phyloP scores from a whole-genome alignment of 2,113 vertebrate genomes.

The Dipodomys merriami region DNA sequence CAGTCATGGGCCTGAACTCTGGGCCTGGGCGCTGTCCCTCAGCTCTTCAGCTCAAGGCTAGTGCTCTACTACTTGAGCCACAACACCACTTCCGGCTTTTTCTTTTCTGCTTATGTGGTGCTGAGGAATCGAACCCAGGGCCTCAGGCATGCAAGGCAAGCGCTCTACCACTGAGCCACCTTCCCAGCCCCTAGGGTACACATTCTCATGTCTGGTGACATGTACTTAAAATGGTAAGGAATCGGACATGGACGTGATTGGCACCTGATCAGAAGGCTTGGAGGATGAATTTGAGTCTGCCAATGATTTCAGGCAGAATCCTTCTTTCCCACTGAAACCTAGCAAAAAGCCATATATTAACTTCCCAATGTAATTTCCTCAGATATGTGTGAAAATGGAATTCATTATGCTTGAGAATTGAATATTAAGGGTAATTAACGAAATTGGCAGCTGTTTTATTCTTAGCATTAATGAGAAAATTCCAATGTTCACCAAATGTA shows the following conservation, averaged over 20 bases:
- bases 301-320: conserved; percentile 8
- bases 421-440: conserved; percentile 78
- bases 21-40: too few species aligned
- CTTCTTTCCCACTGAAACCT: conserved; percentile 37
- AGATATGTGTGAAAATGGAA: conserved; percentile 76
- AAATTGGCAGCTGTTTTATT: conserved; percentile 73
- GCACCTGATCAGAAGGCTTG: neutral
- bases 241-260: neutral
- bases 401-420: conserved; percentile 70
- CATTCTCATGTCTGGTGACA: neutral
- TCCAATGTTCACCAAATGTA: conserved; percentile 55
- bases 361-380: conserved; percentile 74
- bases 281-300: neutral
- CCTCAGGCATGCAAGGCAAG: too few species aligned
- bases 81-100: too few species aligned
- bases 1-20: too few species aligned
- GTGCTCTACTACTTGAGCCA: too few species aligned
- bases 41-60: too few species aligned
- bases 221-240: neutral
- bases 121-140: too few species aligned
- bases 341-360: conserved; percentile 64
- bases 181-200: too few species aligned
- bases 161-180: too few species aligned
- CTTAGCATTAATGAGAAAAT: conserved; percentile 58
- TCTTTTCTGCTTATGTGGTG: too few species aligned